A percentile compares a stretch with the other conserved stretches of the same genome.
phyloP scores from a whole-genome alignment of 1,140 invertebrate species.

The Trichogramma pretiosum region DNA sequence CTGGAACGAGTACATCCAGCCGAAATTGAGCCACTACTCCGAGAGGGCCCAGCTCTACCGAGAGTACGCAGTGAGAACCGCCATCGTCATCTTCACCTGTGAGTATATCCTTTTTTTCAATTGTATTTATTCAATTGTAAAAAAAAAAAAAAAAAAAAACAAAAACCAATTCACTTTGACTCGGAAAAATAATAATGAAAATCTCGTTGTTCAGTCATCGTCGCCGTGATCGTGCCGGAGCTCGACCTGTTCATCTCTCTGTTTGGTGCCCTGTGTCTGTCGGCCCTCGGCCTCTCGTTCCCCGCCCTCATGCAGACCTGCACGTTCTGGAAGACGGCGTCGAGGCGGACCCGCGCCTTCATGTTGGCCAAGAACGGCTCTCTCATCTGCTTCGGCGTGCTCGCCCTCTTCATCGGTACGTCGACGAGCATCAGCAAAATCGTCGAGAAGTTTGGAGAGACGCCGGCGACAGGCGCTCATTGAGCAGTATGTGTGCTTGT shows the following conservation, averaged over 20 bases:
- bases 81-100: too few relatives aligned
- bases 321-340: constrained; percentile 46
- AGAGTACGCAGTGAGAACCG: constrained; percentile 55
- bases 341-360: constrained; percentile 41
- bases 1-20: too few relatives aligned
- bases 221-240: constrained; percentile 66
- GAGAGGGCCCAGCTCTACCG: constrained; percentile 32
- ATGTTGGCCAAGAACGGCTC: constrained; percentile 50
- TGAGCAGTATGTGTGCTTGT: too few relatives aligned
- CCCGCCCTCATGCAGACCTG: constrained; percentile 74
- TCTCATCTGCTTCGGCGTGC: constrained; percentile 55
- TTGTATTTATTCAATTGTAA: too few relatives aligned
- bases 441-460: too few relatives aligned
- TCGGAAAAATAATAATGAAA: too few relatives aligned
- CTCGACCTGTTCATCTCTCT: constrained; percentile 77
- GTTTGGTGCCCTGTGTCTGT: constrained; percentile 72
- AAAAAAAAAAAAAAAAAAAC: too few relatives aligned
- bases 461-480: too few relatives aligned
- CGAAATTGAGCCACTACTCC: too few relatives aligned
- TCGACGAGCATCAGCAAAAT: constrained; percentile 59
- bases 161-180: too few relatives aligned
- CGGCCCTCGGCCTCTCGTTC: constrained; percentile 71
- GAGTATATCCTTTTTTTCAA: too few relatives aligned
- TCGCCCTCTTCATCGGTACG: constrained; percentile 62
- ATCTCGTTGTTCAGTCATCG: too few relatives aligned